These are phyloP conservation scores for Drosophila biarmipes DNA, from an alignment of 1,140 invertebrate genomes.

Conservation along the genomic window DNA sequence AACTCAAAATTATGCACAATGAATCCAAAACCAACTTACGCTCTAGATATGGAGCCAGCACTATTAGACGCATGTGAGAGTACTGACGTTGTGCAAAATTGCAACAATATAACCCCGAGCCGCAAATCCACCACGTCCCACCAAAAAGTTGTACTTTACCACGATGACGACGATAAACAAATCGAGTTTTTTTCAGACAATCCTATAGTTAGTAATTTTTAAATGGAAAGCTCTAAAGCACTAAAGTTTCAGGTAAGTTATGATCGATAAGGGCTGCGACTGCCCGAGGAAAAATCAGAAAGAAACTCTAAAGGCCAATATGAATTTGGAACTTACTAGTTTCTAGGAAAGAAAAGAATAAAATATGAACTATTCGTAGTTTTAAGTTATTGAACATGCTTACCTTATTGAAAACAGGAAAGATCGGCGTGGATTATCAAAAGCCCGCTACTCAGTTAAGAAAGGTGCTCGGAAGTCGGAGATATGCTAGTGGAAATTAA, in stretches of 20 bases:
- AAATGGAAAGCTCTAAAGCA: constrained; percentile 3
- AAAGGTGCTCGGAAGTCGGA: too few relatives aligned
- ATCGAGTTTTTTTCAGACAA: constrained; percentile 40
- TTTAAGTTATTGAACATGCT: too few relatives aligned
- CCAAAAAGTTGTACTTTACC: constrained; percentile 35
- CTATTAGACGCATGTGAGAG: constrained; percentile 50
- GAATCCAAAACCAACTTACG: constrained; percentile 49
- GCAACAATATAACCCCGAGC: constrained; percentile 48
- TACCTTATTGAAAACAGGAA: too few relatives aligned
- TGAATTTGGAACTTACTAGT: too few relatives aligned
- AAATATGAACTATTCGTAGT: too few relatives aligned
- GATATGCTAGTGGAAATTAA: too few relatives aligned
- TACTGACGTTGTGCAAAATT: constrained; percentile 60
- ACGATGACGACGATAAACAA: constrained; percentile 8
- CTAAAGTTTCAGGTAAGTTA: constrained; percentile 43
- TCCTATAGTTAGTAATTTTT: constrained; percentile 15
- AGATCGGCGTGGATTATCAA: too few relatives aligned
- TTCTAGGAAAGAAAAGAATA: too few relatives aligned
- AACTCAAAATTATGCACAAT: constrained; percentile 33
- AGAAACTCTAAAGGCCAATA: too few relatives aligned
- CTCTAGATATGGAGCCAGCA: constrained; percentile 73
- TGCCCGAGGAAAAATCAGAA: too few relatives aligned
- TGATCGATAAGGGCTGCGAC: too few relatives aligned
- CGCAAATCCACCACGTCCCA: constrained; percentile 55
- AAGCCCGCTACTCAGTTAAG: too few relatives aligned